Evolutionary conservation across 2,113 vertebrate genomes (phyloP), one percentile per base, ranked within the genome.

Genomic region (Saguinus midas): DNA sequence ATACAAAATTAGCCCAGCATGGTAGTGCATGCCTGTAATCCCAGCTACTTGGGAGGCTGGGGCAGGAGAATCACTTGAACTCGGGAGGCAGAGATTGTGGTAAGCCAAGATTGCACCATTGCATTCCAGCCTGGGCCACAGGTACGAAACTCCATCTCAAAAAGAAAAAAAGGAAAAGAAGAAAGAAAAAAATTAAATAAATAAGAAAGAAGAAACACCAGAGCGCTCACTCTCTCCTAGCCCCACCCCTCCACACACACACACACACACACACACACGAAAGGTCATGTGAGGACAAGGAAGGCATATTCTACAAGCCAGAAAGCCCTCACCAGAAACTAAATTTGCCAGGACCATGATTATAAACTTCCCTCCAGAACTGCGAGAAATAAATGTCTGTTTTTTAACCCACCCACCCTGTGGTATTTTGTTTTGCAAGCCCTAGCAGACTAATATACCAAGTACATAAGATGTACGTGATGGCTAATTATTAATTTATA

Each of bases 191-290:
- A 29, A 12, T 12, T 27, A 14, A 61, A 9, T 58, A 58, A 61
- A 29, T 64, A 64, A 32, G 5, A 29, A 64, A 64, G 27, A 64
- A 64, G 12, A 93, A 83, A 61, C 5, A 43, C 32, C 11, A 29
- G 18, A 90, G 16, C 72, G 10, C 57, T 93, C 35, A 21, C 87
- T 25, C 58, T 50, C 12, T n/a, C 21, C 58, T 29, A 64, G 12
- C 5, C 12, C n/a, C 16, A 52, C 52, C 52, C 52, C 52, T 52
- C 2, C n/a, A 29, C 48, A 6, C 48, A 21, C 0, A 50, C 11
- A 0, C 37, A 57, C 23, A 40, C 5, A 57, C 50, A 5, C 50
- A 18, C 0, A 68, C 12, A 0, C 35, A 50, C 37, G 8, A 58
- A 85, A 95, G 90, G 14, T 10, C 58, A 17, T 1, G 17, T 20